Evolutionary conservation across 2,888 invertebrate genomes (phyloP), one percentile per base, ranked within the genome.

Genomic region (Automeris io): DNA sequence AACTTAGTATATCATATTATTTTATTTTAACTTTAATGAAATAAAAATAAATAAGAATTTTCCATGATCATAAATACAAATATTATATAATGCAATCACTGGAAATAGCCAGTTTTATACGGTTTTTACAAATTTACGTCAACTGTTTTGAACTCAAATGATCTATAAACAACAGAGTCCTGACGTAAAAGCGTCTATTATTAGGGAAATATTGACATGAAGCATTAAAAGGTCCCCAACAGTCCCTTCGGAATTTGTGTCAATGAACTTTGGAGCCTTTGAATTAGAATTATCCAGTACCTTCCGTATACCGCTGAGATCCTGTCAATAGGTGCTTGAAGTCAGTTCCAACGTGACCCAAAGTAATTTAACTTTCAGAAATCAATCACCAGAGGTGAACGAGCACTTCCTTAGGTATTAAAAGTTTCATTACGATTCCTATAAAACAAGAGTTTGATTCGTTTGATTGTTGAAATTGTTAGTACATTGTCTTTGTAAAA

Each of bases 341-440:
- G 12, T 25, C 21, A 34, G 21, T 26, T 23, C 8, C 26, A 34
- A 23, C 18, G 31, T 23, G 29, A 36, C 34, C 33, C 22, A 46
- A 54, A 50, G 42, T 51, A 56, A 61, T 58, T 54, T 51, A 61
- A 61, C 51, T 61, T 58, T 45, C 32, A 26, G 43, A 37, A 50
- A 56, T 57, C 54, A 53, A 58, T 53, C 52, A 53, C 43, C 37
- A 39, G 16, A 33, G 33, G 33, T 18, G 33, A 29, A 22, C 22
- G 21, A 32, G 16, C 26, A 31, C 5, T 29, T 37, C 4, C 16
- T n/a, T 7, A 9, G 12, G 24, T 25, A 24, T 21, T 19, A 9
- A 16, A 25, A 25, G 7, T 19, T 33, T 38, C 33, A 9, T n/a
- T n/a, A n/a, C n/a, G n/a, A n/a, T n/a, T n/a, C n/a, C n/a, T n/a